These are phyloP conservation scores for Spheniscus mendiculus DNA, from an alignment of 2,113 vertebrate genomes.

Conservation along the genomic window DNA sequence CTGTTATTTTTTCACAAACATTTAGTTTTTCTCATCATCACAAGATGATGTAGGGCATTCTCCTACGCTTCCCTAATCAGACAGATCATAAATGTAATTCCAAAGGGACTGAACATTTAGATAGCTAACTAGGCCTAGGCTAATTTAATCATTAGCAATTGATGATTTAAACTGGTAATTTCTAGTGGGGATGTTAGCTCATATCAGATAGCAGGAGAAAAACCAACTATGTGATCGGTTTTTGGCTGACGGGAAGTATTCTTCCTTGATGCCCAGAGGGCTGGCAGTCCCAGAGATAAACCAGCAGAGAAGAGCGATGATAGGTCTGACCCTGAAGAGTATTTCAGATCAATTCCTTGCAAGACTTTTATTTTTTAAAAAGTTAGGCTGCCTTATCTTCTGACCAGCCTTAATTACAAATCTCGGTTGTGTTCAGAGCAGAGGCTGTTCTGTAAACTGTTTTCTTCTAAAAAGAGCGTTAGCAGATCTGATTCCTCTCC, in stretches of 20 bases:
- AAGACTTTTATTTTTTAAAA: neutral
- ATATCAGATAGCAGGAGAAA: neutral
- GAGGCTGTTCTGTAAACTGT: neutral
- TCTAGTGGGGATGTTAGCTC: neutral
- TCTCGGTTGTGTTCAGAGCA: neutral
- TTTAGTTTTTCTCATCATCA: neutral
- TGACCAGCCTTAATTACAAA: neutral
- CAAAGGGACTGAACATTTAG: neutral
- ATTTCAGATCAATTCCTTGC: neutral
- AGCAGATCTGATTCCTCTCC: neutral
- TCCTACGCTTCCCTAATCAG: neutral
- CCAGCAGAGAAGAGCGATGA: neutral
- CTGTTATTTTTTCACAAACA: neutral
- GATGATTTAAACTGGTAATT: neutral
- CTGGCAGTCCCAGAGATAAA: neutral
- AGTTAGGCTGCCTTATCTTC: neutral
- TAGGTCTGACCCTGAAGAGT: neutral
- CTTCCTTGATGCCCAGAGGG: neutral
- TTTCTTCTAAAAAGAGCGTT: neutral
- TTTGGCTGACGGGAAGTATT: neutral
- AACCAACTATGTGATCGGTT: neutral
- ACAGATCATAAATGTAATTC: neutral
- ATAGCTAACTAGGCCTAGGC: neutral
- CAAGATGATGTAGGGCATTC: neutral
- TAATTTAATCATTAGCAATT: conserved; percentile 30